phyloP scores from a whole-genome alignment of 1,140 invertebrate genomes.

The Formica exsecta region DNA sequence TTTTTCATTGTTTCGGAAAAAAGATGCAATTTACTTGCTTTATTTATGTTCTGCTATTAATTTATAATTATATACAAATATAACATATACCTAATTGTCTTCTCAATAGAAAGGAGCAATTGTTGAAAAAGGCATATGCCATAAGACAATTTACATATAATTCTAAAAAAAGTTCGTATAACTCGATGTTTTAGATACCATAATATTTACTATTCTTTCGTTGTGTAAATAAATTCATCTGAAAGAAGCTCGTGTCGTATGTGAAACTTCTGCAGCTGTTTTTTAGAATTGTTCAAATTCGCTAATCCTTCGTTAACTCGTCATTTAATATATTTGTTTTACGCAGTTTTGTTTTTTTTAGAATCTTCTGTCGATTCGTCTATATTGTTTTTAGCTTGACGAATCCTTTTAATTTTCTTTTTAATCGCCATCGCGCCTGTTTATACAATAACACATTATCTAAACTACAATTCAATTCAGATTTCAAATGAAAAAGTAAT shows the following conservation, averaged over 20 bases:
- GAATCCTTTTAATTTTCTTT: conserved; percentile 76
- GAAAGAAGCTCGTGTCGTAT: background rate
- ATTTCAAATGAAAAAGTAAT: conserved; percentile 22
- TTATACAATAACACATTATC: conserved; percentile 67
- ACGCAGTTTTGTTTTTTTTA: background rate
- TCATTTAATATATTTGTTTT: background rate
- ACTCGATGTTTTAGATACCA: conserved; percentile 10
- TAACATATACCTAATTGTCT: background rate
- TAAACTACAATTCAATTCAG: conserved; percentile 52
- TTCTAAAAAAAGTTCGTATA: background rate
- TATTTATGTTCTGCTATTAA: background rate
- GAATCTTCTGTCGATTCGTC: conserved; percentile 2
- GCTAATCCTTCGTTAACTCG: conserved; percentile 25
- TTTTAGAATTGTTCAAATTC: conserved; percentile 5
- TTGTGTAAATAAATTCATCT: conserved; percentile 18
- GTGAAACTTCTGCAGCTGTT: background rate
- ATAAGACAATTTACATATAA: background rate
- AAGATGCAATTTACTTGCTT: background rate
- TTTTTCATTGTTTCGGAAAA: background rate
- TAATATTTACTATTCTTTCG: background rate
- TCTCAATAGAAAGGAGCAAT: conserved; percentile 1
- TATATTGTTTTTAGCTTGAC: conserved; percentile 63
- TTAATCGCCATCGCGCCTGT: conserved; percentile 78
- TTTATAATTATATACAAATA: conserved; percentile 33
- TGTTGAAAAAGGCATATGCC: background rate